phyloP scores from a whole-genome alignment of 2,113 vertebrate species.

The Apteryx mantelli region DNA sequence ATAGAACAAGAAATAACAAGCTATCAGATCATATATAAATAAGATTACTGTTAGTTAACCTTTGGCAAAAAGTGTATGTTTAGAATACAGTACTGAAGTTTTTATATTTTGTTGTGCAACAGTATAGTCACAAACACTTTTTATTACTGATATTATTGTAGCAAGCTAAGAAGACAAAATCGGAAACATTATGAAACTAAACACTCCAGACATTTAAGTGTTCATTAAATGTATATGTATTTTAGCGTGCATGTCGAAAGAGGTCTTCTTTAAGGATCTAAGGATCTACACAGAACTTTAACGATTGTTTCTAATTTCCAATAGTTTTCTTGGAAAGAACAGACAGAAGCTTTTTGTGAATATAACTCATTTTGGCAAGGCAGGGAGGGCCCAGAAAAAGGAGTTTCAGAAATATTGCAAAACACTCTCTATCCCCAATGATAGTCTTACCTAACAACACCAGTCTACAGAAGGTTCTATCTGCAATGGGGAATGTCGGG shows the following conservation, averaged over 20 bases:
- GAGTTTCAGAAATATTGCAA: background rate
- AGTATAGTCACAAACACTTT: background rate
- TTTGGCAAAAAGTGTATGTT: background rate
- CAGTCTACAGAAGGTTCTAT: background rate
- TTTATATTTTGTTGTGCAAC: background rate
- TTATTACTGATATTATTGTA: background rate
- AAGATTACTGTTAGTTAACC: background rate
- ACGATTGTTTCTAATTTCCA: background rate
- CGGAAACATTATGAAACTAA: background rate
- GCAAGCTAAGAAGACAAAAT: background rate
- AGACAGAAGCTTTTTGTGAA: background rate
- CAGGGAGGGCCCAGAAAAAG: background rate
- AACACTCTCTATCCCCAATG: background rate
- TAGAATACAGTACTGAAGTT: background rate
- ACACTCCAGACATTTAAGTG: background rate
- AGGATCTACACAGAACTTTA: background rate
- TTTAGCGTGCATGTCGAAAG: background rate
- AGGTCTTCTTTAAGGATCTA: background rate
- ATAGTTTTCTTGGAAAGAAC: background rate
- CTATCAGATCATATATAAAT: background rate
- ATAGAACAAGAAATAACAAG: background rate
- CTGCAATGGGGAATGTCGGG: rapidly evolving
- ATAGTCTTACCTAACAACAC: background rate
- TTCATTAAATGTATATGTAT: background rate
- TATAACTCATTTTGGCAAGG: background rate